Evolutionary conservation across 2,797 vertebrate genomes (phyloP).

Genomic region (Emys orbicularis): DNA sequence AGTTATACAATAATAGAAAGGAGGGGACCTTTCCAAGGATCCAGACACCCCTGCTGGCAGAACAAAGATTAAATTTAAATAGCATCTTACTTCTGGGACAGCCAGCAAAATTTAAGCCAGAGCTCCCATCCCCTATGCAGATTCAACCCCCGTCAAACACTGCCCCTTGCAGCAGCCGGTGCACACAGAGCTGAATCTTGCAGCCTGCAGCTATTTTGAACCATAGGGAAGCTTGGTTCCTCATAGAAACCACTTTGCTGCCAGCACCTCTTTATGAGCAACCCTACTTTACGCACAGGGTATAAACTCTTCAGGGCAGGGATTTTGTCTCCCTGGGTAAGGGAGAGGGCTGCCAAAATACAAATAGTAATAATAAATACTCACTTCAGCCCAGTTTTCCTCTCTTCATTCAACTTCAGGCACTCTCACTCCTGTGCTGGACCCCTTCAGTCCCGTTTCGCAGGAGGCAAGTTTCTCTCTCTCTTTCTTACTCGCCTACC

Average conservation of each 20-base stretch:
- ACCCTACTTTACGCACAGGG: neutral
- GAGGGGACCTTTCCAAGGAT: neutral
- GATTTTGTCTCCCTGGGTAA: slow-evolving; percentile 52
- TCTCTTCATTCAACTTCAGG: slow-evolving; percentile 54
- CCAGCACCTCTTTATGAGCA: neutral
- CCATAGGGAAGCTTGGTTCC: neutral
- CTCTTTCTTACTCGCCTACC: neutral
- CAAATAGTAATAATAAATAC: slow-evolving; percentile 54
- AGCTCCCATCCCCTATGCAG: neutral
- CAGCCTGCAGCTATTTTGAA: neutral
- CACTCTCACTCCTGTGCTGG: slow-evolving; percentile 42
- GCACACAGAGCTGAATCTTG: neutral
- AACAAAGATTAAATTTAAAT: neutral
- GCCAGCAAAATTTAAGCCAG: neutral
- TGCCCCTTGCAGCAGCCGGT: neutral
- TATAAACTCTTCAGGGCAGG: neutral
- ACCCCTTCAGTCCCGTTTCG: neutral
- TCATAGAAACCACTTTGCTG: neutral
- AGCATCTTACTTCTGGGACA: neutral
- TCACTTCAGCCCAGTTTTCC: neutral
- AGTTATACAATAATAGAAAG: neutral
- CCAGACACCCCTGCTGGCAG: neutral
- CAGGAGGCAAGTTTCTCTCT: neutral
- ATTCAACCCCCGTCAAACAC: neutral
- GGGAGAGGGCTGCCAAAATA: slow-evolving; percentile 35